Base-by-base conservation (phyloP, 2,797 vertebrate genomes). In the Bufotes viridis region DNA sequence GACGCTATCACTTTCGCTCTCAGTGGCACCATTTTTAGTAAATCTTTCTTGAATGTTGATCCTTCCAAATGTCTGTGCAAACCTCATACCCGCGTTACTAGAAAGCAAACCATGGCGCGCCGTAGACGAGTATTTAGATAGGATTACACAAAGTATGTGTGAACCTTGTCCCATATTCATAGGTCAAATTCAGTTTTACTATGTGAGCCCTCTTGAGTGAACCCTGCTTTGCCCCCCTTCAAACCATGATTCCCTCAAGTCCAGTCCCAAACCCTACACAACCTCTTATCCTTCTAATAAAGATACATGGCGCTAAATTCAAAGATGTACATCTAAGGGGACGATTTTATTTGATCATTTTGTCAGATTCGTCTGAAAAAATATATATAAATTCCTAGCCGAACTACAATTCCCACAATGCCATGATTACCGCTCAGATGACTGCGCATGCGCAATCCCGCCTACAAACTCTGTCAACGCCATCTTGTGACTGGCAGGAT, bases 331-430 rank as follows among this genome's bases (percentile, higher is more conserved):
- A 42, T 72, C 10, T 22, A 60, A 9, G 61, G 24, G n/a, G 13
- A 6, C 3, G 7, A n/a, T 78, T 79, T 22, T 12, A 81, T 15
- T 82, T 7, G 13, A 55, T 42, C 10, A 70, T 42, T 34, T 12
- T 49, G 34, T n/a, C 60, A 34, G 2, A 49, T 55, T 81, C 24
- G 14, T 22, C 29, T 75, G 11, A 74, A 13, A 26, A 75, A 75
- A 51, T 63, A 74, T 65, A 61, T 24, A 75, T 55, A 14, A 84
- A 75, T 76, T 49, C 53, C 17, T 8, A 20, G 22, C 26, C 8
- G 49, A 26, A 78, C 87, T 87, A 78, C 87, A 87, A 24, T 20
- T 78, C 87, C 87, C 87, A 78, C 3, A 82, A 83, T 83, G 57
- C 69, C 3, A 9, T 12, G 7, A 12, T 0, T 51, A 4, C 9